Percentiles rank a stretch among this genome's conserved stretches.
Conservation (phyloP, 2,888 invertebrate genomes). For the Zeuzera pyrina region DNA sequence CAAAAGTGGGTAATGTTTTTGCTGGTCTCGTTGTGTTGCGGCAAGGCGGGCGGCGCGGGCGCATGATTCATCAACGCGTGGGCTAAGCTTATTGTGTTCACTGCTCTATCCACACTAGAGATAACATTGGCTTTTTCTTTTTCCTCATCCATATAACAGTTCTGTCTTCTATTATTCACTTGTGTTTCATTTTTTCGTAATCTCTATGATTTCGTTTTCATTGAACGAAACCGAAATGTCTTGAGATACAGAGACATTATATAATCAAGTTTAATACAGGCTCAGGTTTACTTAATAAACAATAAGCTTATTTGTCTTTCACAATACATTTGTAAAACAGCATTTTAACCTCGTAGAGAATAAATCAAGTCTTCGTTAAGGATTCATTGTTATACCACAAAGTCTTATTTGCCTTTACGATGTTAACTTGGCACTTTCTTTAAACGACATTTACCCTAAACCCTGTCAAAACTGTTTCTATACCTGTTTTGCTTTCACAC, state of each 20-base stretch:
- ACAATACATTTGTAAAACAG: neutral
- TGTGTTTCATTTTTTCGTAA: constrained; percentile 17
- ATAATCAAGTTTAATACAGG: too few species aligned
- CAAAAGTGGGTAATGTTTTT: constrained; percentile 73
- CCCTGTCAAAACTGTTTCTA: too few species aligned
- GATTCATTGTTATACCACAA: constrained; percentile 45
- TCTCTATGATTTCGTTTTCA: constrained; percentile 23
- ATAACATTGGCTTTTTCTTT: constrained; percentile 52
- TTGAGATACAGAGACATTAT: neutral
- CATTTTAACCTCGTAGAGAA: neutral
- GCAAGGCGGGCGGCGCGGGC: constrained; percentile 37
- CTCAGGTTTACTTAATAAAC: too few species aligned
- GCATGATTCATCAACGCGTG: constrained; percentile 67
- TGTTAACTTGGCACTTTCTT: too few species aligned
- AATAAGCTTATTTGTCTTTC: neutral
- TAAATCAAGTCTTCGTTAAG: constrained; percentile 47
- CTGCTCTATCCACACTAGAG: constrained; percentile 47
- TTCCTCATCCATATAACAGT: constrained; percentile 31
- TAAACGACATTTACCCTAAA: too few species aligned
- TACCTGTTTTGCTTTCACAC: too few species aligned
- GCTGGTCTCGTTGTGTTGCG: constrained; percentile 50
- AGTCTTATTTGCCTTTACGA: constrained; percentile 46
- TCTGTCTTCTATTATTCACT: constrained; percentile 18
- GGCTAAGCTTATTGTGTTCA: constrained; percentile 62
- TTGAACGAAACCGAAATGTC: constrained; percentile 9